Conservation (phyloP, 2,797 vertebrate species). For the Anguilla anguilla region DNA sequence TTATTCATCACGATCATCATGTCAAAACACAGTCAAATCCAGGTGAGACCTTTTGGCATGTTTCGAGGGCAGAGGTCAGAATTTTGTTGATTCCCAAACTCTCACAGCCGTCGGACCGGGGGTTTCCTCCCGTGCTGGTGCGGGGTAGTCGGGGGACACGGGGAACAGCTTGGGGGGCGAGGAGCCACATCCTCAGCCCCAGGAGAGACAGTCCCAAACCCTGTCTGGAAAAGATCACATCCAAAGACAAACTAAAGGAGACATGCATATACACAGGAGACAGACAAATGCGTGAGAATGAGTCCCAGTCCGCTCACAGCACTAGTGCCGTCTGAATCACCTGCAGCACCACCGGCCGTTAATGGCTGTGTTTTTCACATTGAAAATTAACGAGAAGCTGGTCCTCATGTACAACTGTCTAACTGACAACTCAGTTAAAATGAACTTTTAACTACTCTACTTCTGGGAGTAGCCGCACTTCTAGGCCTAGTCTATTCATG, state of each 20-base stretch:
- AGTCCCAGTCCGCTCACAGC: background rate
- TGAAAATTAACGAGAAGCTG: background rate
- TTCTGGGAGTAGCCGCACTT: background rate
- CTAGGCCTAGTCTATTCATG: background rate
- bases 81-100: background rate
- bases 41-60: conserved; percentile 7
- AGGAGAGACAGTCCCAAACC: background rate
- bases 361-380: background rate
- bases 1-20: background rate
- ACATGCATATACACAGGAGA: background rate
- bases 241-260: background rate
- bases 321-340: background rate
- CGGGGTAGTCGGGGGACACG: background rate
- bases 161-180: background rate
- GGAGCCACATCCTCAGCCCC: conserved; percentile 1
- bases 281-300: background rate
- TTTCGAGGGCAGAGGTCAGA: conserved; percentile 10
- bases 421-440: background rate
- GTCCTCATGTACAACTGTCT: too few species aligned
- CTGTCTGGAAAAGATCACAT: background rate
- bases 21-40: background rate
- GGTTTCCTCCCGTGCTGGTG: conserved; percentile 1
- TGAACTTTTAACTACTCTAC: too few species aligned
- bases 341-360: background rate
- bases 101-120: conserved; percentile 23